Base-by-base conservation (phyloP, 2,888 invertebrate species). In the Chironomus riparius region DNA sequence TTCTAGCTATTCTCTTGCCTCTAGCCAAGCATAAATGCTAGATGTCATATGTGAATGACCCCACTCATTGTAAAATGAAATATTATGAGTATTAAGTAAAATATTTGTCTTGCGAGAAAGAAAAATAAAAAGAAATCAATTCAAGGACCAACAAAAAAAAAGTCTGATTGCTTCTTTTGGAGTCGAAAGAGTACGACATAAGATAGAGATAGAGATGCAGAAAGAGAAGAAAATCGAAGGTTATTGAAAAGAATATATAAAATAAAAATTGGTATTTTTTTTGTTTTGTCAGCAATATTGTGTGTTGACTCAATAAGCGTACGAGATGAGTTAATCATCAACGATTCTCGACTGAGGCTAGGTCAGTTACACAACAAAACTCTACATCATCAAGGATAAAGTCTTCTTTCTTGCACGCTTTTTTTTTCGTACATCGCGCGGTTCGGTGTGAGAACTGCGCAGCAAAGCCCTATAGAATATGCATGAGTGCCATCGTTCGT, bases 331-430 rank as follows among this genome's bases (percentile, higher is more conserved):
- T 73, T 56, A 61, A 74, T 74, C 65, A 68, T 74, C 74, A 74
- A 74, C 62, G 68, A 74, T 74, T 74, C 74, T 74, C 47, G 65
- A 18, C 13, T 62, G 62, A 47, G 74, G 22, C 65, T 74, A 74
- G 74, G 74, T 74, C 74, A 74, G 74, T 74, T 74, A 47, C 65
- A 65, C 65, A 65, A 65, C 13, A 38, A 38, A 38, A 38, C 38
- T 38, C 38, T 38, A 24, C 22, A 65, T 22, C 18, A 22, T 47
- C 74, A 74, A 74, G 74, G 74, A 74, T 47, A 65, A 24, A 65
- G 65, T 65, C 56, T 56, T 56, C 56, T 56, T 56, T 56, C 18
- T 56, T 38, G 10, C 28, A 28, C 28, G 28, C 28, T 28, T 28
- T 2, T 38, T 56, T 56, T 18, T 56, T 56, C 56, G 56, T 38